Conservation (phyloP, 2,113 vertebrate genomes). For the Hemichromis elongatus region DNA sequence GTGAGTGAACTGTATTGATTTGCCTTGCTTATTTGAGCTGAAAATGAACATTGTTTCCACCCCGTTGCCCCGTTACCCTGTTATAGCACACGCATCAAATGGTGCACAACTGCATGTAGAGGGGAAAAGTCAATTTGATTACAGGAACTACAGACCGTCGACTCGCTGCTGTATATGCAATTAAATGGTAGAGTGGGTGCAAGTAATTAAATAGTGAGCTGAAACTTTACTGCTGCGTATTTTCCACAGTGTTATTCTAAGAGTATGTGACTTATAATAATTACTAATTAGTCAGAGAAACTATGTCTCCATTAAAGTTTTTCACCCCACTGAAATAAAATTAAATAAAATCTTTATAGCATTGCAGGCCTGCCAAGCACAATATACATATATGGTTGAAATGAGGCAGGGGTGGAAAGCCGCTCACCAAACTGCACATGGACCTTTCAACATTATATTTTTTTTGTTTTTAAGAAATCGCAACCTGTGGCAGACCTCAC, state of each 20-base stretch:
- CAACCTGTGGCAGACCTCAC: not conserved
- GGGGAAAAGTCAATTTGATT: constrained; percentile 11
- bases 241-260: constrained; percentile 3
- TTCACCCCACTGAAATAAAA: not conserved
- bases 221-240: constrained; percentile 7
- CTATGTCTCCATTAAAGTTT: not conserved
- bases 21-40: constrained; percentile 39
- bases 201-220: constrained; percentile 34
- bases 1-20: constrained; percentile 13
- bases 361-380: not conserved
- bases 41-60: constrained; percentile 20
- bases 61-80: not conserved
- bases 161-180: constrained; percentile 8
- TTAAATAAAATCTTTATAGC: not conserved
- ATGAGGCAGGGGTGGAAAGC: not conserved
- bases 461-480: not conserved
- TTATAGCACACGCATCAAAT: not conserved
- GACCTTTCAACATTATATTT: not conserved
- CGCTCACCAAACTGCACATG: not conserved
- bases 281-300: not conserved
- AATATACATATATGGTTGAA: not conserved
- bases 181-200: constrained; percentile 39
- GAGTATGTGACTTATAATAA: not conserved
- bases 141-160: not conserved
- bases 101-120: not conserved